Evolutionary conservation across 2,888 invertebrate genomes (phyloP).

Genomic region (Lepidochrysops patricia): DNA sequence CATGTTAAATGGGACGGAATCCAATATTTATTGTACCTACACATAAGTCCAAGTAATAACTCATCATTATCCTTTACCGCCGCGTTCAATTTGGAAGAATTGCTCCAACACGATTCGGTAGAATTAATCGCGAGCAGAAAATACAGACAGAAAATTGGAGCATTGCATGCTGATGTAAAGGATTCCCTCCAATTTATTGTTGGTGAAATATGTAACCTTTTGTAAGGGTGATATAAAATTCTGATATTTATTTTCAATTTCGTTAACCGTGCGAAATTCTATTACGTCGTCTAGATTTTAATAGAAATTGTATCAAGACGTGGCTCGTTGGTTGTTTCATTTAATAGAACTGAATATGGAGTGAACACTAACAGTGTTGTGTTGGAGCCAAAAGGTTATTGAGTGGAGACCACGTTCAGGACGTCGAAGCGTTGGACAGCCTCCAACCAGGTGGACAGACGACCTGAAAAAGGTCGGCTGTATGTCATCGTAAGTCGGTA

Average conservation of each 20-base stretch:
- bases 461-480: no score
- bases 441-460: no score
- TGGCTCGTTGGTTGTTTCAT: no score
- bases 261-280: no score
- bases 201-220: not conserved
- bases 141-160: constrained; percentile 6
- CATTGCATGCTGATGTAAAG: constrained; percentile 1
- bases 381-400: no score
- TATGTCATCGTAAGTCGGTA: no score
- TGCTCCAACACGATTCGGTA: constrained; percentile 6
- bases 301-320: no score
- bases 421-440: no score
- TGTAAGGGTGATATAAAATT: not conserved
- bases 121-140: constrained; percentile 13
- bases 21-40: constrained; percentile 11
- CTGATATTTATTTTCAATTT: not conserved
- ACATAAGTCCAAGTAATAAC: constrained; percentile 13
- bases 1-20: not conserved
- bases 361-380: no score
- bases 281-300: no score
- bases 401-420: no score
- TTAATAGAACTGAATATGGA: no score
- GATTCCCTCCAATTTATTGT: not conserved
- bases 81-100: constrained; percentile 13
- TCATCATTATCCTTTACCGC: constrained; percentile 16